Evolutionary conservation across 1,140 invertebrate genomes (phyloP), one percentile per base, ranked within the genome.

Genomic region (Drosophila orena): DNA sequence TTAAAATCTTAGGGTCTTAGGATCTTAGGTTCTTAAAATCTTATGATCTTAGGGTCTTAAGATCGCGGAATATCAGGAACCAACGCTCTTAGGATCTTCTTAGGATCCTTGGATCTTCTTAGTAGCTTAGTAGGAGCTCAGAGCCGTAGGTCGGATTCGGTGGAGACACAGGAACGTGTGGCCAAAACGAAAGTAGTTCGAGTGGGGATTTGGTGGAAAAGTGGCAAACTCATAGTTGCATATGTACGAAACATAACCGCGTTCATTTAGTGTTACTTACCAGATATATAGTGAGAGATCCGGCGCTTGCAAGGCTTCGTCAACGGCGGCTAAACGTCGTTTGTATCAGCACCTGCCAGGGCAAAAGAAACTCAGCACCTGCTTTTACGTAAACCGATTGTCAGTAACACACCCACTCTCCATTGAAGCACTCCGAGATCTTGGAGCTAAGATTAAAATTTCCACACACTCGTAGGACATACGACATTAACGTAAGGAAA

Each of bases 401-500:
- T 59, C 61, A 35, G 50, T 24, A 40, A 60, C 8, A 66, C 30
- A 72, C 65, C 53, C 53, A 65, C 24, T 55, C n/a, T 8, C 27
- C 53, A 22, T 38, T 49, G 43, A 53, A 55, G 15, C 47, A 53
- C 20, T 62, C 30, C 30, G 7, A 4, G 17, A 12, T 10, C 61
- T 71, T 71, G 59, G 58, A 42, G n/a, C 27, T 64, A 64, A 43
- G 68, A 52, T 37, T 20, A 54, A 80, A 75, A 74, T 78, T 53
- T 62, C 65, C 60, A 77, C 61, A 77, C 69, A 66, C 66, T 81
- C 70, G 50, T 59, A 75, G 47, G 76, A 86, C 59, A 77, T 77
- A 81, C 73, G 77, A 79, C 65, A 79, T 79, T 79, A 68, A 57
- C 50, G 22, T 81, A 83, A 52, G 62, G 47, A 50, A 61, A 73